Percentiles rank a stretch among this genome's conserved stretches.
These are phyloP conservation scores for Perccottus glenii DNA, from an alignment of 2,113 vertebrate genomes.

Conservation along the genomic window DNA sequence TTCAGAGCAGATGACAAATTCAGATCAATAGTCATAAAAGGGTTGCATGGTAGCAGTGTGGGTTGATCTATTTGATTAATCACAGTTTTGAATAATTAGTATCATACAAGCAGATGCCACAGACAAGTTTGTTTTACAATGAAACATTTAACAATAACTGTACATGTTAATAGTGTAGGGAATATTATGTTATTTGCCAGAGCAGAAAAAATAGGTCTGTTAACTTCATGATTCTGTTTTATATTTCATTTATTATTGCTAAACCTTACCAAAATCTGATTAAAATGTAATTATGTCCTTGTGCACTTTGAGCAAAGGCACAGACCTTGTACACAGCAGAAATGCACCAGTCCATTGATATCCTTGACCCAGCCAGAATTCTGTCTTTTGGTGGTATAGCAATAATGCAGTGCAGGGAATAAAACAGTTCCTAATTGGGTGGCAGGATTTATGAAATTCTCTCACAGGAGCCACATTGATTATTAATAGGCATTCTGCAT, in stretches of 20 bases:
- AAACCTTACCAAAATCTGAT: not conserved
- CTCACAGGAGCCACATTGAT: conserved; percentile 65
- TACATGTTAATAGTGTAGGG: too few relatives aligned
- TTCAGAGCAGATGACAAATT: conserved; percentile 22
- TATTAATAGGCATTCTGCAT: conserved; percentile 73
- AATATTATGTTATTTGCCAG: too few relatives aligned
- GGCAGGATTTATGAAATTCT: conserved; percentile 63
- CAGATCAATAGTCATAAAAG: conserved; percentile 51
- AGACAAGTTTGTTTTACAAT: too few relatives aligned
- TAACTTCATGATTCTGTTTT: too few relatives aligned
- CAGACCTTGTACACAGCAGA: conserved; percentile 6
- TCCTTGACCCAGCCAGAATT: conserved; percentile 50
- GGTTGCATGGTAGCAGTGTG: conserved; percentile 3
- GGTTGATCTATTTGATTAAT: conserved; percentile 7
- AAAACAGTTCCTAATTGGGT: conserved; percentile 70
- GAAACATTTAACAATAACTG: too few relatives aligned
- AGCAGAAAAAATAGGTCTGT: too few relatives aligned
- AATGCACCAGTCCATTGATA: conserved; percentile 32
- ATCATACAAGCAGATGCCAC: too few relatives aligned
- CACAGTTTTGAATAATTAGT: not conserved
- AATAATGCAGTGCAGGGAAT: conserved; percentile 48
- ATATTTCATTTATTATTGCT: too few relatives aligned
- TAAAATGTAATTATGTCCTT: not conserved
- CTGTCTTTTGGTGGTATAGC: conserved; percentile 30
- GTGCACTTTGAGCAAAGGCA: conserved; percentile 5